A percentile compares a stretch with the other conserved stretches of the same genome.
These are phyloP conservation scores for Imbricaverruca yamaguchii DNA, from an alignment of 2,888 invertebrate species.

Conservation along the genomic window DNA sequence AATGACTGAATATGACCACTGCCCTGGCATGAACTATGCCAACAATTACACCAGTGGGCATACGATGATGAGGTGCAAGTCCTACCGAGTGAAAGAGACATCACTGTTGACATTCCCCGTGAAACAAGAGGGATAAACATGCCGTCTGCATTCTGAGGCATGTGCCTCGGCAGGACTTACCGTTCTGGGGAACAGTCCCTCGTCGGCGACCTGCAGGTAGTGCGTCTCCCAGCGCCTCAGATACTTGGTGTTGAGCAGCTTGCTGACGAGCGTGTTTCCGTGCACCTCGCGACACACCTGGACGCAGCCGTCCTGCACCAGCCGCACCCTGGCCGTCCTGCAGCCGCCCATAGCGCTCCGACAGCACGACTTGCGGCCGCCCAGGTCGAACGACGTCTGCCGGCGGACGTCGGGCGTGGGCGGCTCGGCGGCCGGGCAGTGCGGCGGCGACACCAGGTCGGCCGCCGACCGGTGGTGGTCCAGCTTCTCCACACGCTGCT, in stretches of 20 bases:
- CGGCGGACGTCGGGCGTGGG: background rate
- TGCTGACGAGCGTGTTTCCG: conserved; percentile 66
- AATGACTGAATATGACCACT: too few species aligned
- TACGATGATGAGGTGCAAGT: too few species aligned
- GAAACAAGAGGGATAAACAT: too few species aligned
- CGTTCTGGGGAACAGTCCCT: too few species aligned
- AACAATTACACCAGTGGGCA: too few species aligned
- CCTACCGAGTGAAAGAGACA: too few species aligned
- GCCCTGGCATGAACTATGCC: too few species aligned
- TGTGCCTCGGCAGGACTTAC: too few species aligned
- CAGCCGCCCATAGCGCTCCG: background rate
- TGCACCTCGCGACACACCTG: conserved; percentile 69
- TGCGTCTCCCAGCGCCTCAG: conserved; percentile 70
- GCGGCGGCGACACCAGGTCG: background rate
- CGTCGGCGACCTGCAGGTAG: conserved; percentile 50
- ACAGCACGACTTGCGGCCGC: background rate
- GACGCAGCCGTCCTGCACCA: conserved; percentile 54
- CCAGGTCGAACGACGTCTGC: background rate
- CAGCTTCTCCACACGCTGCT: background rate
- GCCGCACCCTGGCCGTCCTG: background rate
- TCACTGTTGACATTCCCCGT: too few species aligned
- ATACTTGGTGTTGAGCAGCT: conserved; percentile 67
- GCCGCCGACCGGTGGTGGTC: background rate
- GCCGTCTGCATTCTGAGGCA: too few species aligned
- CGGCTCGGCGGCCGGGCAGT: background rate